phyloP scores from a whole-genome alignment of 2,113 vertebrate genomes.

The Cyanoramphus novaezelandiae region DNA sequence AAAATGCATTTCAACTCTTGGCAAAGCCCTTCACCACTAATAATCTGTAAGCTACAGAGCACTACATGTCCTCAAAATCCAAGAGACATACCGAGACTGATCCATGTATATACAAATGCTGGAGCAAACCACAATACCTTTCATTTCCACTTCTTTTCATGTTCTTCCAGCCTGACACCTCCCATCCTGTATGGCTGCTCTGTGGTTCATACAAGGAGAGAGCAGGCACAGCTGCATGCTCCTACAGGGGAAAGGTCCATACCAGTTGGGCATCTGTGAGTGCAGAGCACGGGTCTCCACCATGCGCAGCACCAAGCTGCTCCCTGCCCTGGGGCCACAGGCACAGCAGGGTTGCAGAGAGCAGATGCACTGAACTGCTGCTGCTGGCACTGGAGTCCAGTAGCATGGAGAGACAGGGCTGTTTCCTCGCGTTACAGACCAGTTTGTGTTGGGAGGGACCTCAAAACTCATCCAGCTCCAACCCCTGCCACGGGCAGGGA shows the following conservation, averaged over 20 bases:
- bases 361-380: neutral
- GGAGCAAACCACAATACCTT: neutral
- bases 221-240: neutral
- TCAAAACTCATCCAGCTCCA: neutral
- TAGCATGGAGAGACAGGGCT: neutral
- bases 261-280: neutral
- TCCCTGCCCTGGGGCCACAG: neutral
- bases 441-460: neutral
- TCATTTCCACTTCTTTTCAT: neutral
- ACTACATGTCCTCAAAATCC: neutral
- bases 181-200: neutral
- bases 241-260: neutral
- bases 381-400: neutral
- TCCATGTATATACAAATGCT: rapidly evolving
- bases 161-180: neutral
- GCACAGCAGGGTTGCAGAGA: neutral
- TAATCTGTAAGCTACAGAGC: neutral
- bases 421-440: neutral
- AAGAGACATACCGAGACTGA: neutral
- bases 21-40: neutral
- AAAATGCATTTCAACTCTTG: neutral
- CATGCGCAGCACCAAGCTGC: neutral
- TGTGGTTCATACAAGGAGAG: rapidly evolving
- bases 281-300: rapidly evolving
- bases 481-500: neutral